Percentiles rank a stretch among this genome's conserved stretches.
Conservation (phyloP, 1,140 invertebrate species). For the Atta texana region DNA sequence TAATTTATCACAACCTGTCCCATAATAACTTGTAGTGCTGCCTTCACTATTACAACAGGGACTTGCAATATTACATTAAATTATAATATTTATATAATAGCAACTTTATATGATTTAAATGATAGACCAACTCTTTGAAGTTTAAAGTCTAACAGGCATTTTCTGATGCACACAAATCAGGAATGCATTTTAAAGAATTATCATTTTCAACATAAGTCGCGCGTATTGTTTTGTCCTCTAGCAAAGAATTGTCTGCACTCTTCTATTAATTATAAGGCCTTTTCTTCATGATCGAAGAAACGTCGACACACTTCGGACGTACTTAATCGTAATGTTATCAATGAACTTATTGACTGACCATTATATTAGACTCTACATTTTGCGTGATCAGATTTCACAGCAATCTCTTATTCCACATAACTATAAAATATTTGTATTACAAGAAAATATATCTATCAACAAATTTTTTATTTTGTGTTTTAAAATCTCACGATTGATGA, state of each 20-base stretch:
- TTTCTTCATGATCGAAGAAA: slow-evolving; percentile 46
- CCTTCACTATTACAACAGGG: neutral
- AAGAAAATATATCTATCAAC: slow-evolving; percentile 1
- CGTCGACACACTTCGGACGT: slow-evolving; percentile 32
- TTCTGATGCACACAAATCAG: slow-evolving; percentile 56
- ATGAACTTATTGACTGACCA: slow-evolving; percentile 76
- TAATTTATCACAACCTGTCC: slow-evolving; percentile 13
- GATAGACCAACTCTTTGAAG: neutral
- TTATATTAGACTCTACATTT: slow-evolving; percentile 80
- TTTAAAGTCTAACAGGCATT: slow-evolving; percentile 28
- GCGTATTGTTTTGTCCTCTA: slow-evolving; percentile 31
- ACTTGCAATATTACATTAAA: slow-evolving; percentile 8
- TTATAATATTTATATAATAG: neutral
- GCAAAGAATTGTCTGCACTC: slow-evolving; percentile 56
- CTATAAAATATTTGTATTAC: slow-evolving; percentile 28
- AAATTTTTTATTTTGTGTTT: slow-evolving; percentile 10
- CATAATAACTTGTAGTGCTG: neutral
- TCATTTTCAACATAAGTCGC: slow-evolving; percentile 39
- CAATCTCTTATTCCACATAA: slow-evolving; percentile 70
- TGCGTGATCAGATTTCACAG: slow-evolving; percentile 39
- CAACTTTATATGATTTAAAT: neutral
- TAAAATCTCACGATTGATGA: slow-evolving; percentile 12
- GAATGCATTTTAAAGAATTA: slow-evolving; percentile 54
- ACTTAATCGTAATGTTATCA: slow-evolving; percentile 20
- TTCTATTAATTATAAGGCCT: slow-evolving; percentile 49